These are phyloP conservation scores for Peromyscus attwateri DNA, from an alignment of 2,797 vertebrate species.

Conservation along the genomic window DNA sequence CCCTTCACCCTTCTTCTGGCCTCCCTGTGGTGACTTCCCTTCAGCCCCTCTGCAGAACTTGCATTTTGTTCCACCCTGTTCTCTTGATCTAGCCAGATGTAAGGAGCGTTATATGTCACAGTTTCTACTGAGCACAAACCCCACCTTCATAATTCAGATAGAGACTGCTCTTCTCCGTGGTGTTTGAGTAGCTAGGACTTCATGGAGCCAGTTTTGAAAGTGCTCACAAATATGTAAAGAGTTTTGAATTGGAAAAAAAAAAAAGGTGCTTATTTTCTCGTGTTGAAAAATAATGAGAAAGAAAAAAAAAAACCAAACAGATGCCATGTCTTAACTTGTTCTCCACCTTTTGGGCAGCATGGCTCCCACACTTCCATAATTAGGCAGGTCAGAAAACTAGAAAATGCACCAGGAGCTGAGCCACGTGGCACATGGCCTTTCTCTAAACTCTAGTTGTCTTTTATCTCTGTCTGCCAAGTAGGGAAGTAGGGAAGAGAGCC, in stretches of 20 bases:
- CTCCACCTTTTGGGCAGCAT: background rate
- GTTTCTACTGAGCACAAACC: background rate
- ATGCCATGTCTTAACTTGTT: background rate
- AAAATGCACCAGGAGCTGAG: background rate
- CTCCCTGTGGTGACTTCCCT: background rate
- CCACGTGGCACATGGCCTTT: background rate
- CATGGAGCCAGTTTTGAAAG: conserved; percentile 21
- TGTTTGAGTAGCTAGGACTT: background rate
- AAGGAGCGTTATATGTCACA: background rate
- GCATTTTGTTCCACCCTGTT: background rate
- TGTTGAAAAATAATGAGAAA: conserved; percentile 12
- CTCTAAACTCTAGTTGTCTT: background rate
- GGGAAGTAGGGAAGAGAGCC: background rate
- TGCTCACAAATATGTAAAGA: background rate
- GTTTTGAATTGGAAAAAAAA: conserved; percentile 5
- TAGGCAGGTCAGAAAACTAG: background rate
- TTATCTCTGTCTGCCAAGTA: background rate
- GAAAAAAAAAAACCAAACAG: background rate
- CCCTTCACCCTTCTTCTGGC: background rate
- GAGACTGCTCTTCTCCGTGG: background rate
- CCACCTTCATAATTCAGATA: background rate
- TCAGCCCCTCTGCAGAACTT: background rate
- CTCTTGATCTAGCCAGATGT: background rate
- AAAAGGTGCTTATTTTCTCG: background rate
- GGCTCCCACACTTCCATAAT: background rate